Evolutionary conservation across 2,113 vertebrate genomes (phyloP).

Genomic region (Sakesphorus luctuosus): DNA sequence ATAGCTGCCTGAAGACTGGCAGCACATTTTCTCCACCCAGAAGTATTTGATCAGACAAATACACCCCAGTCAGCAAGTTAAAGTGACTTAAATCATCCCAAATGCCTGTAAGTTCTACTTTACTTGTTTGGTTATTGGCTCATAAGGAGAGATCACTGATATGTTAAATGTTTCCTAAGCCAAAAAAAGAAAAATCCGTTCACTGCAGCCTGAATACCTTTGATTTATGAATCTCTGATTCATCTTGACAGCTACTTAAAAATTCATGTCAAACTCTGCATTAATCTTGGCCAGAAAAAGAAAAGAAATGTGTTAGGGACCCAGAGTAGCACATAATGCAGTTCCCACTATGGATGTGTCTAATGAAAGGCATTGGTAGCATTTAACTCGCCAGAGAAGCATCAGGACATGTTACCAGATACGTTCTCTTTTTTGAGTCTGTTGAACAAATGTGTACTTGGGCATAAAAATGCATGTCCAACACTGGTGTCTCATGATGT

Average conservation of each 20-base stretch:
- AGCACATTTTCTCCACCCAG: not conserved
- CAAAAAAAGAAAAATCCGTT: not conserved
- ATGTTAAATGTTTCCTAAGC: not conserved
- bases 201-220: slow-evolving; percentile 10
- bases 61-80: not conserved
- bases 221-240: slow-evolving; percentile 59
- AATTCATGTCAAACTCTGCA: slow-evolving; percentile 34
- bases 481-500: not conserved
- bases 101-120: not conserved
- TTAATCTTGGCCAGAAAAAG: slow-evolving; percentile 49
- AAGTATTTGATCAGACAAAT: not conserved
- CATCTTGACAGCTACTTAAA: slow-evolving; percentile 51
- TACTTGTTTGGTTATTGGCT: not conserved
- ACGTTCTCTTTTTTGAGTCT: not conserved
- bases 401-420: not conserved
- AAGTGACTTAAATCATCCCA: not conserved
- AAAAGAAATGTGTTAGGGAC: slow-evolving; percentile 8
- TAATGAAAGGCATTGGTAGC: not conserved
- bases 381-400: not conserved
- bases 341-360: not conserved
- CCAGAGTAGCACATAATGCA: not conserved
- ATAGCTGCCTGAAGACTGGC: not conserved
- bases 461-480: not conserved
- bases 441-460: not conserved
- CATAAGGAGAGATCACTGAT: not conserved